phyloP scores from a whole-genome alignment of 2,888 invertebrate genomes.

The Lasioglossum morio region DNA sequence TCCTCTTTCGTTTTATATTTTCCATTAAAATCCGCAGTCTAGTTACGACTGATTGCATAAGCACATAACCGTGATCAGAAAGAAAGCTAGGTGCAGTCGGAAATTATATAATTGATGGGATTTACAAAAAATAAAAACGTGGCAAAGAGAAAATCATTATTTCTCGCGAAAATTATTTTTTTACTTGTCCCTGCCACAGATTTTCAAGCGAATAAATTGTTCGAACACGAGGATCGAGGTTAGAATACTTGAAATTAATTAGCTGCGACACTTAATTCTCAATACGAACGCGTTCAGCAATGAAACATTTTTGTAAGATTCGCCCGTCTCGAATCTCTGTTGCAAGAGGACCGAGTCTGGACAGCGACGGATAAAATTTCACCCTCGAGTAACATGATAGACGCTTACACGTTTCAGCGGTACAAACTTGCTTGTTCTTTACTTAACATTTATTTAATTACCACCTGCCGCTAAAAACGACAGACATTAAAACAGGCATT shows the following conservation, averaged over 20 bases:
- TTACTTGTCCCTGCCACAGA: no score
- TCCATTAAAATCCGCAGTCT: neutral
- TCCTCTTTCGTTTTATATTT: neutral
- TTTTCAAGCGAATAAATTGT: no score
- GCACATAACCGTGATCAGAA: no score
- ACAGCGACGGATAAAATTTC: constrained; percentile 15
- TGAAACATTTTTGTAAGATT: constrained; percentile 6
- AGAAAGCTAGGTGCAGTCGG: neutral
- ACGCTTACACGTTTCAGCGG: neutral
- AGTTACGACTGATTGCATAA: no score
- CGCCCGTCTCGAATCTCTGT: constrained; percentile 9
- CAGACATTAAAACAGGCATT: neutral
- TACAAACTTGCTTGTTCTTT: neutral
- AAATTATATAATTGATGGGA: no score
- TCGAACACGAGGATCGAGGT: neutral
- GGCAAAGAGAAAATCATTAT: no score
- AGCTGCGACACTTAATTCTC: neutral
- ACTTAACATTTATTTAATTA: neutral
- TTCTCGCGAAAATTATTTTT: neutral
- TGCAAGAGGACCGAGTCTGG: constrained; percentile 4
- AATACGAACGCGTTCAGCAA: neutral
- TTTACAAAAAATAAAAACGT: no score
- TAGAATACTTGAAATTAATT: neutral
- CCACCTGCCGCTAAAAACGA: neutral
- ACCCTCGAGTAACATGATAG: constrained; percentile 23